A percentile compares a stretch with the other conserved stretches of the same genome.
Evolutionary conservation across 2,113 vertebrate genomes (phyloP).

Genomic region (Pituophis catenifer): DNA sequence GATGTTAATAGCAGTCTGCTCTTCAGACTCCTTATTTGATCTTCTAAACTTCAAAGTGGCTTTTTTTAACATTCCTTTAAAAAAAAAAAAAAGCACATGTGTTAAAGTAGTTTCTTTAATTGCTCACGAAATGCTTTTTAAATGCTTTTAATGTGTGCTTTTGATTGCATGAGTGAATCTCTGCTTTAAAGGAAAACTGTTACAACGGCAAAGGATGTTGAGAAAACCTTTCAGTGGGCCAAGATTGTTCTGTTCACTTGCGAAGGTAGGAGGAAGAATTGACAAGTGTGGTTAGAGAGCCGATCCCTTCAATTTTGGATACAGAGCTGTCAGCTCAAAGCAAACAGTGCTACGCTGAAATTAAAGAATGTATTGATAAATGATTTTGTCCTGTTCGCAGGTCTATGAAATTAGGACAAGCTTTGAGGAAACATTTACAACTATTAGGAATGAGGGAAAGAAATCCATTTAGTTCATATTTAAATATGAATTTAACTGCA

Average conservation of each 20-base stretch:
- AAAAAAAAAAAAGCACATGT: neutral
- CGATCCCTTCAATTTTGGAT: neutral
- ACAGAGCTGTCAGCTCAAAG: neutral
- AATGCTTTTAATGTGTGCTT: constrained; percentile 21
- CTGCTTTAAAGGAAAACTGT: constrained; percentile 21
- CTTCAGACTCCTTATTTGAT: constrained; percentile 22
- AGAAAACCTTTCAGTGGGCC: neutral
- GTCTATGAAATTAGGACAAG: fast-evolving
- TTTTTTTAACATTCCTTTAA: neutral
- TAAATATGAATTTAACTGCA: neutral
- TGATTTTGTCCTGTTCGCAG: neutral
- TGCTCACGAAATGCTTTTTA: constrained; percentile 23
- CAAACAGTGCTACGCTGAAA: neutral
- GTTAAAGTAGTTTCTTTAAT: constrained; percentile 13
- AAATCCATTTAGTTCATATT: fast-evolving
- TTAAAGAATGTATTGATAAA: neutral
- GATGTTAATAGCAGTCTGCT: constrained; percentile 7
- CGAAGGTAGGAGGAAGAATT: neutral
- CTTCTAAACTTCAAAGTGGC: constrained; percentile 11
- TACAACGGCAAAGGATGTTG: neutral
- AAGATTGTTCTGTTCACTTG: constrained; percentile 5
- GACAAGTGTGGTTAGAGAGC: neutral
- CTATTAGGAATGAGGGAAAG: neutral
- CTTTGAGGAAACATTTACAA: neutral
- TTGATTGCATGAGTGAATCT: constrained; percentile 11